A percentile compares a stretch with the other conserved stretches of the same genome.
phyloP scores from a whole-genome alignment of 1,140 invertebrate genomes.

The Tetramorium alpestre region DNA sequence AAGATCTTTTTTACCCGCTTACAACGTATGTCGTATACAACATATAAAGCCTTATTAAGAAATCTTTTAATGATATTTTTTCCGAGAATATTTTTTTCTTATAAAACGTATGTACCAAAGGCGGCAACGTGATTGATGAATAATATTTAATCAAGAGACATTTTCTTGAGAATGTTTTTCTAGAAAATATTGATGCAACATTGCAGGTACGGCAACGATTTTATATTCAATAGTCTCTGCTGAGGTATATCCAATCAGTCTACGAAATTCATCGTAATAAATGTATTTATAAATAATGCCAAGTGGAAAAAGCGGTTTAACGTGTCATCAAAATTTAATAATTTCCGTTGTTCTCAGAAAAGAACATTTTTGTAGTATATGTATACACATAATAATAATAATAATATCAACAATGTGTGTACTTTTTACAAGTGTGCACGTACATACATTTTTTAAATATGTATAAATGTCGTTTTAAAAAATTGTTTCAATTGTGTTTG shows the following conservation, averaged over 20 bases:
- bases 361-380: neutral
- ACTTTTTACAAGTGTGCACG: too few relatives aligned
- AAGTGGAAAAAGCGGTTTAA: neutral
- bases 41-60: neutral
- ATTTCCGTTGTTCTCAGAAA: neutral
- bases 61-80: neutral
- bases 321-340: neutral
- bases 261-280: neutral
- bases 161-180: neutral
- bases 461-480: neutral
- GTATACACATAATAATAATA: neutral
- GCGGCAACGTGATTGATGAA: neutral
- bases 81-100: neutral
- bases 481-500: neutral
- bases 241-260: neutral
- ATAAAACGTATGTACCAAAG: neutral
- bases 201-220: neutral
- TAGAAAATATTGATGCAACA: neutral
- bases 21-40: too few relatives aligned
- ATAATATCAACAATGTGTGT: neutral
- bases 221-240: slow-evolving; percentile 1
- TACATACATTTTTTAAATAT: too few relatives aligned
- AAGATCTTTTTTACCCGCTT: neutral
- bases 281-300: neutral
- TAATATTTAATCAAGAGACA: neutral